These are phyloP conservation scores for Acrocyrtus sp. DNA, from an alignment of 2,888 invertebrate genomes.

Conservation along the genomic window DNA sequence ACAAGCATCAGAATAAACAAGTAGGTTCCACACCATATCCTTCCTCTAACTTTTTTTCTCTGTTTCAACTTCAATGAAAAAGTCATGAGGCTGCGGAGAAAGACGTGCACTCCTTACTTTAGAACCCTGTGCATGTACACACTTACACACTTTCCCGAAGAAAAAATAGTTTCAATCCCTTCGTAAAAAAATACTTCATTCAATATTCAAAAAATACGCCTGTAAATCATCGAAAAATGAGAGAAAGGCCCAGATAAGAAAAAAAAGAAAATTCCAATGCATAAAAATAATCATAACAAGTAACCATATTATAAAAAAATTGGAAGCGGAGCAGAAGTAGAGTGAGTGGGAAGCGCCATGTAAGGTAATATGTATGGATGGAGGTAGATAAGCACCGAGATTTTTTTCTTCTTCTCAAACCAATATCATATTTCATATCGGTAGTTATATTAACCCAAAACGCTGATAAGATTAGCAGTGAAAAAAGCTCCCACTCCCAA, in stretches of 20 bases:
- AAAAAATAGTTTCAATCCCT: too few relatives aligned
- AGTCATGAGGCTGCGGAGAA: constrained; percentile 9
- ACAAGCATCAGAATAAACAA: constrained; percentile 15
- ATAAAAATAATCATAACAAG: neutral
- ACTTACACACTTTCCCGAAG: neutral
- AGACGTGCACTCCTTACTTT: neutral
- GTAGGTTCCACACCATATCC: neutral
- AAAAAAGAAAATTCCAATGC: neutral
- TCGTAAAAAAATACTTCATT: neutral
- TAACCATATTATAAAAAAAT: neutral
- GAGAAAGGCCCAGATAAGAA: too few relatives aligned
- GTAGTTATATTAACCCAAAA: too few relatives aligned
- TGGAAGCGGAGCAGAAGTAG: too few relatives aligned
- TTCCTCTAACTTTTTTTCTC: neutral
- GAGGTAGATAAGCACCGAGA: too few relatives aligned
- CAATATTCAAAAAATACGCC: neutral
- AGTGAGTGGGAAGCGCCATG: too few relatives aligned
- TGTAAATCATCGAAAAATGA: neutral
- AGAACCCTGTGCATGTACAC: neutral
- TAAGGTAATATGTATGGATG: too few relatives aligned
- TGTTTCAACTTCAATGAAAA: neutral
- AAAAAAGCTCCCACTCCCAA: too few relatives aligned
- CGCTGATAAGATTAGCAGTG: too few relatives aligned
- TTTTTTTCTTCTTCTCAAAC: too few relatives aligned
- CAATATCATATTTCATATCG: too few relatives aligned